These are phyloP conservation scores for Epsilonema sp. DNA, from an alignment of 2,888 invertebrate species.

Conservation along the genomic window DNA sequence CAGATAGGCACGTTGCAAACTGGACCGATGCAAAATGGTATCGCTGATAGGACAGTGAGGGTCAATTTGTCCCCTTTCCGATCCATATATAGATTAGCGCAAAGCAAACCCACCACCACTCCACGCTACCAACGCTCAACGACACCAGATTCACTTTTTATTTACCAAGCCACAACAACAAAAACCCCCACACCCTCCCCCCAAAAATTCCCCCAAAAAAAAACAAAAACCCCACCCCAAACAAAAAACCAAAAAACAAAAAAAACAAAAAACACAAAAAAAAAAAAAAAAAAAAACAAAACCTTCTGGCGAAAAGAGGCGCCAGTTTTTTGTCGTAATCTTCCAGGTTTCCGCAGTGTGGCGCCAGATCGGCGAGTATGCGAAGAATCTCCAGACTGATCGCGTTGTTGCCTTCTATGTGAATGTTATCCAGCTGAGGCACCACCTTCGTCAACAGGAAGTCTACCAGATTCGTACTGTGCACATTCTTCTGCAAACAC, in stretches of 20 bases:
- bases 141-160: slow-evolving; percentile 16
- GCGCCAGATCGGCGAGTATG: slow-evolving; percentile 62
- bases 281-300: too few relatives aligned
- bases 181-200: too few relatives aligned
- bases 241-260: too few relatives aligned
- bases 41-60: too few relatives aligned
- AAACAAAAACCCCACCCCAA: too few relatives aligned
- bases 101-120: too few relatives aligned
- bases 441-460: slow-evolving; percentile 67
- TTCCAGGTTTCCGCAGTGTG: slow-evolving; percentile 53
- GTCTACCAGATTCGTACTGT: slow-evolving; percentile 59
- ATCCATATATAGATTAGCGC: too few relatives aligned
- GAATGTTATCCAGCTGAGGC: slow-evolving; percentile 37
- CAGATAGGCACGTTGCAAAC: too few relatives aligned
- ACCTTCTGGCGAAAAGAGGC: background rate
- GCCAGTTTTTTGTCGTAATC: slow-evolving; percentile 9
- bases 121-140: slow-evolving; percentile 59
- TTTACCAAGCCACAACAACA: background rate
- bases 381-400: slow-evolving; percentile 58
- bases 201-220: slow-evolving; percentile 6
- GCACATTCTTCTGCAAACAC: slow-evolving; percentile 51
- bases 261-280: too few relatives aligned
- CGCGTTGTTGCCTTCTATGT: slow-evolving; percentile 38
- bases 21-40: too few relatives aligned
- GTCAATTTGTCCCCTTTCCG: too few relatives aligned